Conservation (phyloP, 2,888 invertebrate genomes). For the Cataglyphis livida region DNA sequence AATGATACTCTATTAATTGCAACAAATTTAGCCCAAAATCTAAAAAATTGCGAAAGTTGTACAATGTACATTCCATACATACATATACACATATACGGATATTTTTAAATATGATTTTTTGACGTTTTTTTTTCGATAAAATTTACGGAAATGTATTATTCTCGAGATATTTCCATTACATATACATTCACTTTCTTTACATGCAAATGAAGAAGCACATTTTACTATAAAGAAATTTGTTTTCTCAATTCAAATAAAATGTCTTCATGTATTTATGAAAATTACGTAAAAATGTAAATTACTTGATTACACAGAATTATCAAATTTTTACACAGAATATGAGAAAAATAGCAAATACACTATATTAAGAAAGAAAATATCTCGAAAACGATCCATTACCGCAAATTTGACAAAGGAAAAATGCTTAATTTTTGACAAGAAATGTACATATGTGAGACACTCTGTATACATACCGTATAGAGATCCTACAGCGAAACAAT, state of each 20-base stretch:
- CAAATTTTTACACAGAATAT: neutral
- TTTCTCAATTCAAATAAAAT: neutral
- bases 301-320: neutral
- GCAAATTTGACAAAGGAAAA: neutral
- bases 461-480: neutral
- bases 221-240: neutral
- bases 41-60: too few relatives aligned
- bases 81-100: too few relatives aligned
- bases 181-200: neutral
- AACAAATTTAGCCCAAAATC: too few relatives aligned
- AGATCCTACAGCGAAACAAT: slow-evolving; percentile 24
- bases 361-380: neutral
- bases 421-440: neutral
- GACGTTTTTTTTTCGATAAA: neutral
- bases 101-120: too few relatives aligned
- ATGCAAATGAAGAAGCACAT: neutral
- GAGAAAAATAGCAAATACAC: neutral
- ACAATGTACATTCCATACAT: too few relatives aligned
- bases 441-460: neutral
- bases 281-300: neutral
- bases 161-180: neutral
- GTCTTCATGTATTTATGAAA: neutral
- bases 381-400: neutral
- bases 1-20: too few relatives aligned
- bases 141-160: neutral